Percentiles rank a stretch among this genome's conserved stretches.
These are phyloP conservation scores for Morpho helenor DNA, from an alignment of 2,888 invertebrate genomes.

Conservation along the genomic window DNA sequence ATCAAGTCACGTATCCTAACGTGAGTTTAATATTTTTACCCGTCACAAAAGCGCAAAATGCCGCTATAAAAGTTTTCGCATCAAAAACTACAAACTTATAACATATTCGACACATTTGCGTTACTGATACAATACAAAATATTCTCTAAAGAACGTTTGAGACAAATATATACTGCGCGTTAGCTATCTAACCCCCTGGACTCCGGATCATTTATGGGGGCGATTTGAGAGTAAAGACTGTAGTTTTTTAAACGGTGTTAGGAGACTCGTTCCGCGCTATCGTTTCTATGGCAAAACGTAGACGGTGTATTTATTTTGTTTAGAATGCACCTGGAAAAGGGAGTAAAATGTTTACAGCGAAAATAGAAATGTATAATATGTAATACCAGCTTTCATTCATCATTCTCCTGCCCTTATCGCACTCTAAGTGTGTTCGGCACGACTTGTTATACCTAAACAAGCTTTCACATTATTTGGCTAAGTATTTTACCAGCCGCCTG, in stretches of 20 bases:
- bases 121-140: constrained; percentile 21
- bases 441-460: too few relatives aligned
- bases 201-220: constrained; percentile 30
- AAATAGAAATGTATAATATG: not conserved
- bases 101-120: constrained; percentile 13
- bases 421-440: too few relatives aligned
- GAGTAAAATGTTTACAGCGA: constrained; percentile 9
- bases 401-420: too few relatives aligned
- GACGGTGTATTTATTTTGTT: constrained; percentile 19
- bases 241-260: constrained; percentile 32
- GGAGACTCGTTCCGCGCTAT: constrained; percentile 27
- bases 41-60: too few relatives aligned
- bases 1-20: too few relatives aligned
- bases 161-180: constrained; percentile 22
- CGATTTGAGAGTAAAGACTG: constrained; percentile 29
- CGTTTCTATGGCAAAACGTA: constrained; percentile 20
- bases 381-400: too few relatives aligned
- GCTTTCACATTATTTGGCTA: too few relatives aligned
- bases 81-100: too few relatives aligned
- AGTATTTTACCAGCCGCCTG: too few relatives aligned
- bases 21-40: too few relatives aligned
- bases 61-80: too few relatives aligned
- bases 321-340: constrained; percentile 2
- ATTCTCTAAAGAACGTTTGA: constrained; percentile 23
- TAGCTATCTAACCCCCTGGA: constrained; percentile 24